Conservation (phyloP, 2,888 invertebrate species). For the Melanotus villosus region DNA sequence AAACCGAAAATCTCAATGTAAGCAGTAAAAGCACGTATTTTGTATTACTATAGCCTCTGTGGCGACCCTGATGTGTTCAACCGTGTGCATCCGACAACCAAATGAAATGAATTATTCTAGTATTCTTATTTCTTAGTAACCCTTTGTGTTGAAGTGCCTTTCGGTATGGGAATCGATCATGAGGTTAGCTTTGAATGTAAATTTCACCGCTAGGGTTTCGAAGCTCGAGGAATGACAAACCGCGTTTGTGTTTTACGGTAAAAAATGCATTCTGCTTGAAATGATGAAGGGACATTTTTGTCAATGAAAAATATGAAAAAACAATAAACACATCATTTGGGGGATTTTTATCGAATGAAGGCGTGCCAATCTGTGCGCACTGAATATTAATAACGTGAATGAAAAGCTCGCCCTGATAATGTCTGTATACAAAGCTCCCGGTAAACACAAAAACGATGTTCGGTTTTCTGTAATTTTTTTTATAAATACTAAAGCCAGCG, state of each 20-base stretch:
- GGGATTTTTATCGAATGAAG: neutral
- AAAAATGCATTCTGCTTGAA: slow-evolving; percentile 6
- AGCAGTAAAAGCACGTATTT: slow-evolving; percentile 22
- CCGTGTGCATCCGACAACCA: slow-evolving; percentile 15
- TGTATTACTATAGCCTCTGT: slow-evolving; percentile 13
- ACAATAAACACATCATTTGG: neutral
- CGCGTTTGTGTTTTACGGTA: neutral
- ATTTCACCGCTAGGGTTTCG: neutral
- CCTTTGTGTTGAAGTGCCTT: neutral
- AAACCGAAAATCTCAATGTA: slow-evolving; percentile 25
- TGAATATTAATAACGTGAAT: too few relatives aligned
- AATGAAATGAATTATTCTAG: slow-evolving; percentile 26
- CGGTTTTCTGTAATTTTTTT: too few relatives aligned
- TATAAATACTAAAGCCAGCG: too few relatives aligned
- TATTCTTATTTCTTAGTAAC: slow-evolving; percentile 16
- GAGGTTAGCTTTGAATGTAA: slow-evolving; percentile 11
- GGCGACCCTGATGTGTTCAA: slow-evolving; percentile 18
- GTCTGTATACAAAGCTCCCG: too few relatives aligned
- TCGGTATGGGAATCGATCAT: neutral
- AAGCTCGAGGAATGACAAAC: too few relatives aligned
- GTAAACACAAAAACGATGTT: too few relatives aligned
- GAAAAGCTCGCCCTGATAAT: too few relatives aligned
- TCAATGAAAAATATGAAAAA: neutral
- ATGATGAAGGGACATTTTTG: neutral
- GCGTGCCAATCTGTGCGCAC: neutral